Evolutionary conservation across 35 echinoderm and acorn worm species (phyloP).

Genomic region (Lytechinus variegatus): DNA sequence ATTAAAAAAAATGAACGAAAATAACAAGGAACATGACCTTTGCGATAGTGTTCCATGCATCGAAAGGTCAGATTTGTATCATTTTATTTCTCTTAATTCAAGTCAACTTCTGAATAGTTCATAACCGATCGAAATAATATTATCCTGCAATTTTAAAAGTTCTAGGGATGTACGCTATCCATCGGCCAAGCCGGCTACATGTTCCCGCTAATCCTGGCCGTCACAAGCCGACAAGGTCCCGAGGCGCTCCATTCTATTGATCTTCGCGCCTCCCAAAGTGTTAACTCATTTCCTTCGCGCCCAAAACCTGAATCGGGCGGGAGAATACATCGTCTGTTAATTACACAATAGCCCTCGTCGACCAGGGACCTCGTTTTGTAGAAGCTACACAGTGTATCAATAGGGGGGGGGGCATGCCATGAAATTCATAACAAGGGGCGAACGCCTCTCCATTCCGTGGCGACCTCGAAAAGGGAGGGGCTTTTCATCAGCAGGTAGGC

Average conservation of each 20-base stretch:
- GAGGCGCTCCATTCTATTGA: not conserved
- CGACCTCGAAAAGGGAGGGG: too few relatives aligned
- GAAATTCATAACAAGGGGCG: not conserved
- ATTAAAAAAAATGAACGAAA: not conserved
- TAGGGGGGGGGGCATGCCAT: not conserved
- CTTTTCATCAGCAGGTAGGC: too few relatives aligned
- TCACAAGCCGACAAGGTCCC: slow-evolving; percentile 29
- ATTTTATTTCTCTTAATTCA: not conserved
- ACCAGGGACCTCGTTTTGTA: not conserved
- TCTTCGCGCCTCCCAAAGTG: slow-evolving; percentile 37
- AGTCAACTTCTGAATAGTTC: not conserved
- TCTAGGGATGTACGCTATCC: not conserved
- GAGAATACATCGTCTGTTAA: slow-evolving; percentile 23
- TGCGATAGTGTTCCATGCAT: too few relatives aligned
- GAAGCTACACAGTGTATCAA: not conserved
- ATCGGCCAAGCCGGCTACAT: not conserved
- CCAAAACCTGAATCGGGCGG: slow-evolving; percentile 27
- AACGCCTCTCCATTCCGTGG: too few relatives aligned
- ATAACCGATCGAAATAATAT: slow-evolving; percentile 11
- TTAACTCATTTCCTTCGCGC: slow-evolving; percentile 47
- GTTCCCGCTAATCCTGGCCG: not conserved
- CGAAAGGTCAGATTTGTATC: not conserved
- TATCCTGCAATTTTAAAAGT: slow-evolving; percentile 5
- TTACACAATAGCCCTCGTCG: slow-evolving; percentile 34
- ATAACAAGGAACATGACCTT: not conserved